Base-by-base conservation (phyloP, 2,888 invertebrate species). In the Callyntrura guangdongensis region DNA sequence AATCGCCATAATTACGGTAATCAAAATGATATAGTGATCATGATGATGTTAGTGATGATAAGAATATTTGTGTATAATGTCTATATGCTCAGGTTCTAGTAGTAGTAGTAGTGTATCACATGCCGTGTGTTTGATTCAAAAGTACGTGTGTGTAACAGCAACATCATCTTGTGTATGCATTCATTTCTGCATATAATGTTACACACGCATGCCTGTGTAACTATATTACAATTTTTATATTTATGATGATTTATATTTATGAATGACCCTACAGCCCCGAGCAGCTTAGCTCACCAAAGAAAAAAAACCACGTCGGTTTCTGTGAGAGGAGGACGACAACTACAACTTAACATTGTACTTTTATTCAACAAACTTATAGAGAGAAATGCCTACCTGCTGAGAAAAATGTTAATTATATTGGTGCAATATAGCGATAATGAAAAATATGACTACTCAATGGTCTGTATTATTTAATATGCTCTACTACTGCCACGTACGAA, bases 1-100 rank as follows among this genome's bases (percentile, higher is more conserved):
- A 49, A 49, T 74, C 45, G 86, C 36, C 36, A 36, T 86, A 86
- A 86, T 86, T 86, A 86, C 86, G 77, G 86, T 77, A 77, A 86
- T 74, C 61, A 77, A 77, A 61, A 86, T 86, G 69, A 72, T 74
- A 47, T 49, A 74, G 74, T 67, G 81, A 56, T 59, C 22, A 77
- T 81, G 59, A 79, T 79, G 81, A 53, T 56, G 67, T 27, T 72
- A 85, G 56, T 79, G 81, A 53, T 56, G 67, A 53, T 72, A 85
- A 61, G 45, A n/a, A 17, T 36, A 25, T 22, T 64, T 36, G 36
- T 36, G 36, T 36, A 36, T 36, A 2, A 36, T 36, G 36, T 36
- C n/a, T n/a, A n/a, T n/a, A n/a, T n/a, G n/a, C n/a, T n/a, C n/a
- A n/a, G n/a, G n/a, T n/a, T n/a, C n/a, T n/a, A n/a, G n/a, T n/a